Conservation (phyloP, 1,140 invertebrate species). For the Formica exsecta region DNA sequence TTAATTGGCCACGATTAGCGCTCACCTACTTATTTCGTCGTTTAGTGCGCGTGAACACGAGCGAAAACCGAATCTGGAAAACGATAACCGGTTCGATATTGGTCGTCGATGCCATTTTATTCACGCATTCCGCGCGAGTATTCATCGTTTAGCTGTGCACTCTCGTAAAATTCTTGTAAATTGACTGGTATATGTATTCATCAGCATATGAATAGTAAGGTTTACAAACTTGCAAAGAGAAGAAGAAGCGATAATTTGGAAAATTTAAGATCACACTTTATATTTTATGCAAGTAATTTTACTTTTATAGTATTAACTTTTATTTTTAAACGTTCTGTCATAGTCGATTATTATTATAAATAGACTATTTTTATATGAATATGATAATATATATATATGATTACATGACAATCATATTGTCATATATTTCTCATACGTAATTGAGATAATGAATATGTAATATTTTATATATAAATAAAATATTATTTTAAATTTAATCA, state of each 20-base stretch:
- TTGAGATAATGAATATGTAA: slow-evolving; percentile 7
- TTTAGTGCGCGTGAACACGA: slow-evolving; percentile 12
- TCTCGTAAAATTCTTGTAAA: not conserved
- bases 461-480: not conserved
- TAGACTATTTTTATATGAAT: not conserved
- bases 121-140: not conserved
- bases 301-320: not conserved
- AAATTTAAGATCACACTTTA: slow-evolving; percentile 7
- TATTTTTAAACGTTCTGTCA: not conserved
- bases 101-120: not conserved
- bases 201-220: not conserved
- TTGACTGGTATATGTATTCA: not conserved
- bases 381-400: not conserved
- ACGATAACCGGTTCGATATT: not conserved
- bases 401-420: slow-evolving; percentile 5
- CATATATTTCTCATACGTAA: not conserved
- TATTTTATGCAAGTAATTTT: not conserved
- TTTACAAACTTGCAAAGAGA: not conserved
- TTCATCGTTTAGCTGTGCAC: not conserved
- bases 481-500: slow-evolving; percentile 6
- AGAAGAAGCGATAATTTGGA: not conserved
- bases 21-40: slow-evolving; percentile 40
- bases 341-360: not conserved
- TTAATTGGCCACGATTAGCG: slow-evolving; percentile 57
- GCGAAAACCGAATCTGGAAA: slow-evolving; percentile 22